Conservation (phyloP, 1,140 invertebrate genomes). For the Aphis craccivora region DNA sequence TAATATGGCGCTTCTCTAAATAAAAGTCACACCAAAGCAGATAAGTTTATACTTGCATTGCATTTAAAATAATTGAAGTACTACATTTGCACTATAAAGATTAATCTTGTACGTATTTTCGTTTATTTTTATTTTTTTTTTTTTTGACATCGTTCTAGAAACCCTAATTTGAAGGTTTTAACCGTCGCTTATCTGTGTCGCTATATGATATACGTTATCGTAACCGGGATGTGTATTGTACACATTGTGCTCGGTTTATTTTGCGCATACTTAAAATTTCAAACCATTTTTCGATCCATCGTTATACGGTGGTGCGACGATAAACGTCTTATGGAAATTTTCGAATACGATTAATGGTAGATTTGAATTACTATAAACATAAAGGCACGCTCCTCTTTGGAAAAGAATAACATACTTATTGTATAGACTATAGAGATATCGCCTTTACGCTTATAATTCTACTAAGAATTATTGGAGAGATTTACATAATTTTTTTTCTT, state of each 20-base stretch:
- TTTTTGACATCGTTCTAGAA: neutral
- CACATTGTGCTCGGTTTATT: neutral
- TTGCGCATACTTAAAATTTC: neutral
- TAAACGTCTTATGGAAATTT: slow-evolving; percentile 6
- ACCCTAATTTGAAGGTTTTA: neutral
- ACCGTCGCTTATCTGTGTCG: neutral
- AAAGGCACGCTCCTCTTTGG: too few species aligned
- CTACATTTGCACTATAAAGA: neutral
- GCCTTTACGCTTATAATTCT: neutral
- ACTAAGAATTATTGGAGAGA: neutral
- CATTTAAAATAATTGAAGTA: neutral
- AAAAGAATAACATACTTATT: neutral
- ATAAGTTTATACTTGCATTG: neutral
- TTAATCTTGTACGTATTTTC: neutral
- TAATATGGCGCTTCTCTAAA: neutral
- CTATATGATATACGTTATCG: too few species aligned
- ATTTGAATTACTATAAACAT: neutral
- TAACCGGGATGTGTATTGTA: neutral
- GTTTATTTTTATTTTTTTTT: too few species aligned
- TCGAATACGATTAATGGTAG: neutral
- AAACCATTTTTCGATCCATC: neutral
- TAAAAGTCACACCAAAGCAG: neutral
- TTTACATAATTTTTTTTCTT: neutral
- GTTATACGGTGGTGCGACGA: neutral
- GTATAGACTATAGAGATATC: neutral